Evolutionary conservation across 1,140 invertebrate species (phyloP).

Genomic region (Solenopsis invicta): DNA sequence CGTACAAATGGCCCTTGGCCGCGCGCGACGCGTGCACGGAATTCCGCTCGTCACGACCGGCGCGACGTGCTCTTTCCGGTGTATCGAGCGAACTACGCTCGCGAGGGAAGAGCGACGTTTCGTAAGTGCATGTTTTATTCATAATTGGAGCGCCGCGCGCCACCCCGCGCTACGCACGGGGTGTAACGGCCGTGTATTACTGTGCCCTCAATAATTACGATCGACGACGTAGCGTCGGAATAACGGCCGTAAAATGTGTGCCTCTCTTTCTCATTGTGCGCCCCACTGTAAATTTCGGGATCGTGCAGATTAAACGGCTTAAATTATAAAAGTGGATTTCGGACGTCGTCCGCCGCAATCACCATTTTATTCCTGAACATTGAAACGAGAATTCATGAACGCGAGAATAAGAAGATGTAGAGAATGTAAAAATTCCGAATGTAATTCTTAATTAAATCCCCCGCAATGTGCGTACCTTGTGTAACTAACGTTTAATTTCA

Average conservation of each 20-base stretch:
- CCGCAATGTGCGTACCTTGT: no score
- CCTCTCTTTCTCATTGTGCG: background rate
- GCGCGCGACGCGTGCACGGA: background rate
- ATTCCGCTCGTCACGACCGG: constrained; percentile 1
- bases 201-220: constrained; percentile 55
- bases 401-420: background rate
- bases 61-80: constrained; percentile 29
- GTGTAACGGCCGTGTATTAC: constrained; percentile 60
- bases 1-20: background rate
- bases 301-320: background rate
- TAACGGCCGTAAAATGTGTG: constrained; percentile 29
- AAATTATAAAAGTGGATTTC: background rate
- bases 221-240: constrained; percentile 12
- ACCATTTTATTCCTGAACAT: background rate
- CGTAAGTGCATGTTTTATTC: constrained; percentile 72
- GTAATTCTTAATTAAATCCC: background rate
- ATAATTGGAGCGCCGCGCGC: constrained; percentile 55
- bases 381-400: background rate
- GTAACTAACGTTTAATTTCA: no score
- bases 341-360: background rate
- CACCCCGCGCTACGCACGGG: constrained; percentile 15
- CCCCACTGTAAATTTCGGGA: background rate
- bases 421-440: background rate
- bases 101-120: constrained; percentile 27
- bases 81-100: constrained; percentile 61